A percentile compares a stretch with the other conserved stretches of the same genome.
Evolutionary conservation across 2,888 invertebrate genomes (phyloP).

Genomic region (Meta bourneti): DNA sequence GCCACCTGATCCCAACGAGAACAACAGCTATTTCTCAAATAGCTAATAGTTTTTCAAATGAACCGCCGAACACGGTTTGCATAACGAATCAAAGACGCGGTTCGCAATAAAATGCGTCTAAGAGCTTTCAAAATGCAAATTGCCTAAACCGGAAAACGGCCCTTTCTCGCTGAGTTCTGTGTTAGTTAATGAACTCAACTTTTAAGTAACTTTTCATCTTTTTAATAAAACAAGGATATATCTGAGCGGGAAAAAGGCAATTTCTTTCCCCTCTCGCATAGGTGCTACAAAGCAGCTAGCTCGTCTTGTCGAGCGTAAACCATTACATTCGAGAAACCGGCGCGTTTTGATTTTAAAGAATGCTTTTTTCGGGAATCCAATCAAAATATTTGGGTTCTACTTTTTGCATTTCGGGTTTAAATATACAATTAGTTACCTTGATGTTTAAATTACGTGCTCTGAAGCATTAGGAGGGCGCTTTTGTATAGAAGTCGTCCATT

Average conservation of each 20-base stretch:
- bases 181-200: neutral
- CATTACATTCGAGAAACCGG: neutral
- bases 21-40: no score
- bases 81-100: no score
- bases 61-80: no score
- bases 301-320: neutral
- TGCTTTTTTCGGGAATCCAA: constrained; percentile 26
- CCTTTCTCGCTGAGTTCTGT: neutral
- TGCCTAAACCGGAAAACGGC: neutral
- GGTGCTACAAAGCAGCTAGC: no score
- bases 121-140: neutral
- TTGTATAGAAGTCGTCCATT: constrained; percentile 45
- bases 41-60: no score
- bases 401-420: constrained; percentile 24
- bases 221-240: neutral
- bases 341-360: constrained; percentile 5
- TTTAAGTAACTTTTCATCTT: neutral
- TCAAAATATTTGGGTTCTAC: constrained; percentile 53
- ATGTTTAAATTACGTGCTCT: constrained; percentile 72
- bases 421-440: constrained; percentile 58
- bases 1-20: no score
- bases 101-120: no score
- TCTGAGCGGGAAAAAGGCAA: no score
- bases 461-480: constrained; percentile 58
- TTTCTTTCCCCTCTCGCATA: neutral